Evolutionary conservation across 1,140 invertebrate genomes (phyloP).

Genomic region (Hycleus cichorii): DNA sequence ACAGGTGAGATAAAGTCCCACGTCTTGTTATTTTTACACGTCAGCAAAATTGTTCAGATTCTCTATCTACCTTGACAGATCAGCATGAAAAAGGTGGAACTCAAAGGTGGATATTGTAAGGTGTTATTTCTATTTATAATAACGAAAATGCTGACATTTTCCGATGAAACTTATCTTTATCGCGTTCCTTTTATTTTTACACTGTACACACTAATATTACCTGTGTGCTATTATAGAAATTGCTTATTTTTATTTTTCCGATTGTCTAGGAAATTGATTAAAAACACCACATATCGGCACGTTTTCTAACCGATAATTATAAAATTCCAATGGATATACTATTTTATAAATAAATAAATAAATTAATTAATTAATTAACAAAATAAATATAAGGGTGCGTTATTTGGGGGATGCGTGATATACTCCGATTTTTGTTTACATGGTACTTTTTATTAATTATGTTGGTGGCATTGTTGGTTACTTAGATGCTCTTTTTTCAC

Average conservation of each 20-base stretch:
- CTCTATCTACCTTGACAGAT: conserved; percentile 7
- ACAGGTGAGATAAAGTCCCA: conserved; percentile 11
- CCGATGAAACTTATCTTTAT: neutral
- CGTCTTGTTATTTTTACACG: neutral
- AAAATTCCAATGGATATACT: no score
- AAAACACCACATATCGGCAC: no score
- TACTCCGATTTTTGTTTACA: no score
- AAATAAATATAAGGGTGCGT: neutral
- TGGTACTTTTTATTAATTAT: no score
- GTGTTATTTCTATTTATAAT: conserved; percentile 4
- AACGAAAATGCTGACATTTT: conserved; percentile 2
- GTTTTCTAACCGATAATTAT: no score
- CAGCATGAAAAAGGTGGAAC: conserved; percentile 6
- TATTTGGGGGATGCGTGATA: no score
- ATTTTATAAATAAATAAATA: no score
- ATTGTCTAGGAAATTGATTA: neutral
- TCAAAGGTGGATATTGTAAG: neutral
- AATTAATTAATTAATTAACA: no score
- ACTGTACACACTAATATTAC: no score
- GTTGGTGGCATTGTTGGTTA: no score
- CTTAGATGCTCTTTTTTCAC: no score
- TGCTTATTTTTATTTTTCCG: neutral
- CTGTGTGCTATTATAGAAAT: no score
- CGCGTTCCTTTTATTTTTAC: neutral
- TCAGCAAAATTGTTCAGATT: neutral